A percentile compares a stretch with the other conserved stretches of the same genome.
These are phyloP conservation scores for Haliclona indistincta DNA, from an alignment of 37 sponge, comb jelly and placozoan genomes.

Conservation along the genomic window DNA sequence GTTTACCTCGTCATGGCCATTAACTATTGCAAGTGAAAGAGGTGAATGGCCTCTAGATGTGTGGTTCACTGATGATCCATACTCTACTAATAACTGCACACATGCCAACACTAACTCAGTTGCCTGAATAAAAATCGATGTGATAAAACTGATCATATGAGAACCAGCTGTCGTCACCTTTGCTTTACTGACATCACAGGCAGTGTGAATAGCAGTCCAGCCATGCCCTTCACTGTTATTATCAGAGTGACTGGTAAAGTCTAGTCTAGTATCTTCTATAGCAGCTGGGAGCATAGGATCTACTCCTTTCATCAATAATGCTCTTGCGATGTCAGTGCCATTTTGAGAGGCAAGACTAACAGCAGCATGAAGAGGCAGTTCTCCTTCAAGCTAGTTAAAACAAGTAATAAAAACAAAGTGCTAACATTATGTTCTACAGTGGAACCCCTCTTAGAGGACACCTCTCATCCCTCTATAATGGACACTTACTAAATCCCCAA, in stretches of 20 bases:
- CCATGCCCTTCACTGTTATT: too few species aligned
- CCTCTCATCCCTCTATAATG: too few species aligned
- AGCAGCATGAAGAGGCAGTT: too few species aligned
- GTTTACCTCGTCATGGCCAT: slow-evolving; percentile 61
- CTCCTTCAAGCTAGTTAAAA: too few species aligned
- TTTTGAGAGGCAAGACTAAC: background rate
- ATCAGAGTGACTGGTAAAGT: too few species aligned
- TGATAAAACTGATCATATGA: too few species aligned
- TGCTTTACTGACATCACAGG: too few species aligned
- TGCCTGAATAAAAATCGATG: too few species aligned
- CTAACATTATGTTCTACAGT: too few species aligned
- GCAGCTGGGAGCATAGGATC: slow-evolving; percentile 16
- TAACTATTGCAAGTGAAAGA: slow-evolving; percentile 76
- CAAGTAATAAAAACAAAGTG: too few species aligned
- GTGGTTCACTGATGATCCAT: slow-evolving; percentile 67
- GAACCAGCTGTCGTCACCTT: background rate
- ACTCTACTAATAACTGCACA: slow-evolving; percentile 39
- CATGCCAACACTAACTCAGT: slow-evolving; percentile 5
- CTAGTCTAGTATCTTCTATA: slow-evolving; percentile 32
- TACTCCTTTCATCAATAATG: slow-evolving; percentile 15
- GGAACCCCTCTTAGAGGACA: too few species aligned
- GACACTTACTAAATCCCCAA: too few species aligned
- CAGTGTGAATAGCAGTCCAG: background rate
- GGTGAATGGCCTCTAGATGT: slow-evolving; percentile 78
- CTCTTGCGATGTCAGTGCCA: background rate